Evolutionary conservation across 1,140 invertebrate genomes (phyloP).

Genomic region (Micrasema minimum): DNA sequence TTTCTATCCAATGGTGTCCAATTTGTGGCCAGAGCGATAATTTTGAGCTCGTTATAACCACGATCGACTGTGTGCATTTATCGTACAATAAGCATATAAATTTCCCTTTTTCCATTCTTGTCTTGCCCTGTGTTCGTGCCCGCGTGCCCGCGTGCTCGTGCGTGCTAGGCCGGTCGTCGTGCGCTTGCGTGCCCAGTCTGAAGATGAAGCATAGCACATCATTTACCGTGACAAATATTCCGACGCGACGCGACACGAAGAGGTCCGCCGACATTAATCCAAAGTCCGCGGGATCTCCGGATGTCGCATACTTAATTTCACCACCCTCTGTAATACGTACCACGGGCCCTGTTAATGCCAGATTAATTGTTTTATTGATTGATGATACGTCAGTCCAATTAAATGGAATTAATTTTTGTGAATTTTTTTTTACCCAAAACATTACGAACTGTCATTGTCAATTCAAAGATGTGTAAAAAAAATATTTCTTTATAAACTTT

Average conservation of each 20-base stretch:
- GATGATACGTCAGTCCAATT: constrained; percentile 23
- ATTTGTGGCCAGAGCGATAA: no score
- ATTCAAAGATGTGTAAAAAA: constrained; percentile 1
- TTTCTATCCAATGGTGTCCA: no score
- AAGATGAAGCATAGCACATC: constrained; percentile 53
- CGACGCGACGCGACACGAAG: constrained; percentile 47
- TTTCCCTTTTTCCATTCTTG: constrained; percentile 9
- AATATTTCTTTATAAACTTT: background rate
- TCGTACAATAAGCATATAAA: constrained; percentile 5
- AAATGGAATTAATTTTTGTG: background rate
- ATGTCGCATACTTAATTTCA: constrained; percentile 2
- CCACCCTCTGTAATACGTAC: constrained; percentile 7
- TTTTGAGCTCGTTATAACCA: no score
- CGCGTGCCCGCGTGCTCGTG: no score
- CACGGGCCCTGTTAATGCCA: constrained; percentile 19
- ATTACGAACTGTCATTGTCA: background rate
- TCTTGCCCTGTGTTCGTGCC: background rate
- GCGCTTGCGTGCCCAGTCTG: constrained; percentile 13
- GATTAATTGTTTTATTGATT: constrained; percentile 49
- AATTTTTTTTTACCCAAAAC: background rate
- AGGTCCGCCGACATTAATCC: constrained; percentile 46
- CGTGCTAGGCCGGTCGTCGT: constrained; percentile 12
- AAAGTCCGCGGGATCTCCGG: constrained; percentile 38
- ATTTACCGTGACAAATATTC: constrained; percentile 53
- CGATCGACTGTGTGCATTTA: no score